Evolutionary conservation across 2,797 vertebrate genomes (phyloP).

Genomic region (Lateolabrax maculatus): DNA sequence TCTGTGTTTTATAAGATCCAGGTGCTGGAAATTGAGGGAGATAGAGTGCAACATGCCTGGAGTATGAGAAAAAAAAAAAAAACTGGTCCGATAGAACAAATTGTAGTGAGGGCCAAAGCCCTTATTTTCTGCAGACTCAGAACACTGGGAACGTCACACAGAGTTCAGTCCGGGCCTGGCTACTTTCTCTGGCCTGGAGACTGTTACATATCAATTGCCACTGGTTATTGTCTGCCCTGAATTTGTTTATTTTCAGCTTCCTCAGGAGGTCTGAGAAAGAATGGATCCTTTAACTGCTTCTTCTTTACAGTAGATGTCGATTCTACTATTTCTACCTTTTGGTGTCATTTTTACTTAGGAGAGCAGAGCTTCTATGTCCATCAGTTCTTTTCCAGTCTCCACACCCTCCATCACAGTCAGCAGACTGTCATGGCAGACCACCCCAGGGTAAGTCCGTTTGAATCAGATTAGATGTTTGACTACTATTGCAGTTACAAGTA

Average conservation of each 20-base stretch:
- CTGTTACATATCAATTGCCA: slow-evolving; percentile 52
- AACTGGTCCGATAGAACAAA: slow-evolving; percentile 54
- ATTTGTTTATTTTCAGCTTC: slow-evolving; percentile 42
- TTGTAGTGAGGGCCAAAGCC: slow-evolving; percentile 34
- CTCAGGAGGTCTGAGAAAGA: slow-evolving; percentile 4
- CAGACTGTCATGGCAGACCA: slow-evolving; percentile 45
- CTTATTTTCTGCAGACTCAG: slow-evolving; percentile 42
- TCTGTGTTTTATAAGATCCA: slow-evolving; percentile 78
- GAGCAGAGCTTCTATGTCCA: slow-evolving; percentile 39
- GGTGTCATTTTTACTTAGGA: slow-evolving; percentile 61
- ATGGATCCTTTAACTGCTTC: not conserved
- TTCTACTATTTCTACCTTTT: slow-evolving; percentile 9
- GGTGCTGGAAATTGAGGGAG: slow-evolving; percentile 73
- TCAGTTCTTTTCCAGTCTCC: slow-evolving; percentile 40
- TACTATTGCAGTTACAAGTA: not conserved
- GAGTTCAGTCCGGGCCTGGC: slow-evolving; percentile 66
- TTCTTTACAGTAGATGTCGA: not conserved
- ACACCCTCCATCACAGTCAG: slow-evolving; percentile 52
- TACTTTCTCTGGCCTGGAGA: slow-evolving; percentile 51
- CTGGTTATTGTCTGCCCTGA: slow-evolving; percentile 51
- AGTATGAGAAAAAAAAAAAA: slow-evolving; percentile 35
- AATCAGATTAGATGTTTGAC: not conserved
- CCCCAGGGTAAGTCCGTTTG: slow-evolving; percentile 61
- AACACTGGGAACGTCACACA: slow-evolving; percentile 66
- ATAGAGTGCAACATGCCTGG: slow-evolving; percentile 44